Conservation (phyloP, 1,140 invertebrate genomes). For the Plutomurus gul region DNA sequence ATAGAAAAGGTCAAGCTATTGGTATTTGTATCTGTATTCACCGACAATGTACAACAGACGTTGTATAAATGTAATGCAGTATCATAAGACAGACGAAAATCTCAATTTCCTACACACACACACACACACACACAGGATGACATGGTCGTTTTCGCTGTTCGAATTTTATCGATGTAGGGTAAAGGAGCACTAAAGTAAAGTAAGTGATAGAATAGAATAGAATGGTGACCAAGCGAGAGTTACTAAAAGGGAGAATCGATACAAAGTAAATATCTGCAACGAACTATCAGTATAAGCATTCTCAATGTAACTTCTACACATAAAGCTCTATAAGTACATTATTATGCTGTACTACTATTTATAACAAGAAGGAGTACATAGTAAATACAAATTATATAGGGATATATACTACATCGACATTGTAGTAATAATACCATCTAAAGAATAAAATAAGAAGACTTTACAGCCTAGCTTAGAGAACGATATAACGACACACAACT, state of each 20-base stretch:
- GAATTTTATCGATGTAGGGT: slow-evolving; percentile 24
- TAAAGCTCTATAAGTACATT: too few relatives aligned
- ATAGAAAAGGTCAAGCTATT: too few relatives aligned
- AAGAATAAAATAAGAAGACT: slow-evolving; percentile 2
- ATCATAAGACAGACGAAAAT: slow-evolving; percentile 29
- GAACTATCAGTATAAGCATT: not conserved
- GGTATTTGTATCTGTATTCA: too few relatives aligned
- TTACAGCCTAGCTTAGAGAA: slow-evolving; percentile 1
- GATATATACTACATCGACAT: too few relatives aligned
- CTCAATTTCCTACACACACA: slow-evolving; percentile 13
- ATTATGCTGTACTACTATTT: too few relatives aligned
- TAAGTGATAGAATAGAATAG: slow-evolving; percentile 19
- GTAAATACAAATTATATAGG: too few relatives aligned
- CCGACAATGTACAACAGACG: not conserved
- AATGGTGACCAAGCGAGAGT: not conserved
- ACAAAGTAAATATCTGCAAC: slow-evolving; percentile 12
- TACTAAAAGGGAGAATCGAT: not conserved
- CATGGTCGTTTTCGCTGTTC: not conserved
- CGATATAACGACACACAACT: not conserved
- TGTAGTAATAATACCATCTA: too few relatives aligned
- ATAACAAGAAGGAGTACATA: too few relatives aligned
- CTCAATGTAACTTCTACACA: too few relatives aligned
- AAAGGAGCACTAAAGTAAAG: slow-evolving; percentile 20
- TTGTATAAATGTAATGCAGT: not conserved
- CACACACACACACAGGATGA: not conserved